A percentile compares a stretch with the other conserved stretches of the same genome.
phyloP scores from a whole-genome alignment of 2,113 vertebrate species.

The Laterallus jamaicensis region DNA sequence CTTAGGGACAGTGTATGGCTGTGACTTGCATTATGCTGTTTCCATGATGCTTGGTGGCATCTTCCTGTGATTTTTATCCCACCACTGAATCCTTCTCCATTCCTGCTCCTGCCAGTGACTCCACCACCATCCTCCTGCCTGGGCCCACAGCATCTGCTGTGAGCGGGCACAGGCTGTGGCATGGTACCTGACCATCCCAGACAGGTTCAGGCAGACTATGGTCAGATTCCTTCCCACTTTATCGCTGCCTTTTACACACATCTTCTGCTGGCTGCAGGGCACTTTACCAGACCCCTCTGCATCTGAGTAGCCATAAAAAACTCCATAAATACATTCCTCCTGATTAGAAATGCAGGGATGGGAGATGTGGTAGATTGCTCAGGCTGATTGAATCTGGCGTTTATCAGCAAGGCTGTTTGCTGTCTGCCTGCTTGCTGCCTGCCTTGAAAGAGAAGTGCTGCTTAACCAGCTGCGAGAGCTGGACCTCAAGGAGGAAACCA shows the following conservation, averaged over 20 bases:
- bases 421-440: neutral
- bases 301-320: constrained; percentile 3
- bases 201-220: neutral
- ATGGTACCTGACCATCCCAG: fast-evolving
- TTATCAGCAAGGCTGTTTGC: neutral
- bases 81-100: neutral
- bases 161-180: neutral
- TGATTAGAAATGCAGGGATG: neutral
- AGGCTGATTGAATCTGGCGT: neutral
- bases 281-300: constrained; percentile 6
- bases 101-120: neutral
- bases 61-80: neutral
- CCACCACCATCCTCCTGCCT: neutral
- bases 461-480: neutral
- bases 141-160: fast-evolving
- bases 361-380: neutral
- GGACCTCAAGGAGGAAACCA: neutral
- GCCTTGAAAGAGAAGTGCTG: neutral
- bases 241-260: neutral
- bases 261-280: neutral
- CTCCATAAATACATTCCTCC: neutral
- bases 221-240: neutral
- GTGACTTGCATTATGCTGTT: neutral
- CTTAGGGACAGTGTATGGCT: neutral
- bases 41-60: neutral